A percentile compares a stretch with the other conserved stretches of the same genome.
These are phyloP conservation scores for Rhizoglyphus robini DNA, from an alignment of 1,140 invertebrate genomes.

Conservation along the genomic window DNA sequence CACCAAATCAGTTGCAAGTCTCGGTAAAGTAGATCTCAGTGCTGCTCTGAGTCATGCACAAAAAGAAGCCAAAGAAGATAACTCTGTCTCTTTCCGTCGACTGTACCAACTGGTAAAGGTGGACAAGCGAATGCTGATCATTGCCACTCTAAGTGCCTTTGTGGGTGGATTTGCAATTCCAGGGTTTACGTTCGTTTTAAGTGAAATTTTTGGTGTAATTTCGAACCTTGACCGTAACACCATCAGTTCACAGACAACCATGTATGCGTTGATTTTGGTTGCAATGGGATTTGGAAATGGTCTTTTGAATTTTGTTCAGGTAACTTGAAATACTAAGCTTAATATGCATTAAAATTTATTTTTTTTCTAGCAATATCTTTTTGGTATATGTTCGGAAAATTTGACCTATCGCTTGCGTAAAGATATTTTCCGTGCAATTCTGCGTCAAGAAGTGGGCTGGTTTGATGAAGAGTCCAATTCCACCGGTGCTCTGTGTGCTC, in stretches of 20 bases:
- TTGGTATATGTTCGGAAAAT: slow-evolving; percentile 56
- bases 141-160: slow-evolving; percentile 53
- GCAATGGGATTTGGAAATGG: slow-evolving; percentile 48
- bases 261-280: slow-evolving; percentile 52
- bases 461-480: slow-evolving; percentile 60
- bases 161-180: slow-evolving; percentile 60
- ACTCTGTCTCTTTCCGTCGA: slow-evolving; percentile 30
- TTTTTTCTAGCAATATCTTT: slow-evolving; percentile 43
- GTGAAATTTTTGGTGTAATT: slow-evolving; percentile 59
- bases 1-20: neutral
- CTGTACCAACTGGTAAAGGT: slow-evolving; percentile 56
- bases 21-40: neutral
- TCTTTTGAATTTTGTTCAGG: slow-evolving; percentile 44
- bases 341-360: neutral
- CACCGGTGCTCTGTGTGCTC: slow-evolving; percentile 56
- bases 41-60: too few relatives aligned
- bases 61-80: neutral
- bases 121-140: slow-evolving; percentile 56
- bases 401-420: slow-evolving; percentile 51
- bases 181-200: slow-evolving; percentile 65
- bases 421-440: slow-evolving; percentile 52
- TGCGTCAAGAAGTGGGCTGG: slow-evolving; percentile 59
- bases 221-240: slow-evolving; percentile 36
- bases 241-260: slow-evolving; percentile 38
- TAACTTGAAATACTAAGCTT: too few relatives aligned